Evolutionary conservation across 1,140 invertebrate species (phyloP), one percentile per base, ranked within the genome.

Genomic region (Bathynomus jamesi): DNA sequence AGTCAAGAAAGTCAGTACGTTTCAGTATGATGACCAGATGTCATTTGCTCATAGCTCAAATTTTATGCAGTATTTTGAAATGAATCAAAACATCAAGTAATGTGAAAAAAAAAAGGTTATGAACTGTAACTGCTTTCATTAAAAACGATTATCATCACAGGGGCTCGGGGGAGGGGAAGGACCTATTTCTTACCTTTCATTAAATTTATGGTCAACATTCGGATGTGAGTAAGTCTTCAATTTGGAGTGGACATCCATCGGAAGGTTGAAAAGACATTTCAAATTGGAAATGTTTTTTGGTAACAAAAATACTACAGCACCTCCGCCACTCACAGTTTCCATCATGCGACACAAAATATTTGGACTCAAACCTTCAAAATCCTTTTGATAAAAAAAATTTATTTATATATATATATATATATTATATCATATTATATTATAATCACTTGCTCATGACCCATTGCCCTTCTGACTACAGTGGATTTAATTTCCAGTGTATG

Each of bases 241-340:
- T 79, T 96, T 86, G 77, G 93, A 88, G 86, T 99, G 98, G 11
- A 99, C 94, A 87, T 99, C 97, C 98, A 99, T 99, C 72, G 89
- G 89, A 86, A 99, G 91, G 4, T 95, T 92, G 80, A 94, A 98
- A 0, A 99, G 85, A 80, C 99, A 95, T 81, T 94, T 91, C 10
- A 99, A 82, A 0, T 96, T 98, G 61, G 87, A 85, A 73, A 99
- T 85, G 28, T 89, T 88, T 80, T 91, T 88, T 25, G 66, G 60
- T 0, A 99, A 82, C 3, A 92, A 79, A 11, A 99, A 82, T 30
- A 99, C 87, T 69, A 99, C 89, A 0, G 99, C 79, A 21, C 98
- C 98, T 72, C 98, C 97, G 65, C 98, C 97, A 86, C 98, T 94
- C 0, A 99, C 94, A 0, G 98, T 99, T 87, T 99, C 98, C 76